phyloP scores from a whole-genome alignment of 2,888 invertebrate genomes.

The Pachliopta kotzebuea region DNA sequence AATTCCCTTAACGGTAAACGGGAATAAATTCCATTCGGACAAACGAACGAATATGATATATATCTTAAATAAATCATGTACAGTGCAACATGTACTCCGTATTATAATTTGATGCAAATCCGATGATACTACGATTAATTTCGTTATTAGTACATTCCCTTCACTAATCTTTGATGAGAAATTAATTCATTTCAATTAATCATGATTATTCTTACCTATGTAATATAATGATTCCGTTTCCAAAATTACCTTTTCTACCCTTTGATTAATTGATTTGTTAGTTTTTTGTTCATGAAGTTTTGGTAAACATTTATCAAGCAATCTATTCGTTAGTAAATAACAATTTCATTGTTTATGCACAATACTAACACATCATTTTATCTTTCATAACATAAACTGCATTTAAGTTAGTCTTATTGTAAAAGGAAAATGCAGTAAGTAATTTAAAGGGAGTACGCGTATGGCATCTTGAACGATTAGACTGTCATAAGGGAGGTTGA shows the following conservation, averaged over 20 bases:
- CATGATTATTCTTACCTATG: no score
- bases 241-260: no score
- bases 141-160: slow-evolving; percentile 1
- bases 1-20: slow-evolving; percentile 23
- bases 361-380: not conserved
- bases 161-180: not conserved
- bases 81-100: slow-evolving; percentile 6
- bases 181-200: not conserved
- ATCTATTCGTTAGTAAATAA: not conserved
- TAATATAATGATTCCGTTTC: no score
- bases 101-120: slow-evolving; percentile 25
- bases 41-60: slow-evolving; percentile 26
- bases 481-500: slow-evolving; percentile 24
- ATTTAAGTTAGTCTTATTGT: slow-evolving; percentile 6
- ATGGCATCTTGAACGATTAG: slow-evolving; percentile 24
- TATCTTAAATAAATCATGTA: slow-evolving; percentile 26
- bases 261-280: no score
- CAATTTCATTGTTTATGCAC: not conserved
- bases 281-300: no score
- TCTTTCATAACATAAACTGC: slow-evolving; percentile 1
- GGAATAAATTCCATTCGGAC: slow-evolving; percentile 27
- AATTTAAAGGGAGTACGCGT: slow-evolving; percentile 25
- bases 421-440: slow-evolving; percentile 18
- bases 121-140: slow-evolving; percentile 5
- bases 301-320: no score